A percentile compares a stretch with the other conserved stretches of the same genome.
These are phyloP conservation scores for Leucania comma DNA, from an alignment of 2,888 invertebrate genomes.

Conservation along the genomic window DNA sequence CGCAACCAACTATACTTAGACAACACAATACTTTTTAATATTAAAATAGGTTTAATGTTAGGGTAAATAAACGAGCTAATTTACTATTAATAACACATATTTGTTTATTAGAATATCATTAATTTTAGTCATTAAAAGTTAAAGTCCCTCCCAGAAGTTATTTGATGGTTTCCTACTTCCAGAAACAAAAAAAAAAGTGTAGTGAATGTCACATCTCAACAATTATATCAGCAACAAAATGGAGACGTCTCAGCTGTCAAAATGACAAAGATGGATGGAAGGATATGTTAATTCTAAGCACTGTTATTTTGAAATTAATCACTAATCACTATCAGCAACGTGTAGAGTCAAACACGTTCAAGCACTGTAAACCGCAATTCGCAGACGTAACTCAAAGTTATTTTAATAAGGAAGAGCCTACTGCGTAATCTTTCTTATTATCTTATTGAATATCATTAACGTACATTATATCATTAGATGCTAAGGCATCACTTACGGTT, in stretches of 20 bases:
- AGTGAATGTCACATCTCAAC: neutral
- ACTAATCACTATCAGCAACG: conserved; percentile 23
- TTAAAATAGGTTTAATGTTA: no score
- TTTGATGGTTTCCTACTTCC: no score
- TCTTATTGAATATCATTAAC: conserved; percentile 49
- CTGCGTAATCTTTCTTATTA: conserved; percentile 37
- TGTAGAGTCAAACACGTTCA: conserved; percentile 42
- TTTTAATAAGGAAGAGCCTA: conserved; percentile 58
- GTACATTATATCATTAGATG: conserved; percentile 36
- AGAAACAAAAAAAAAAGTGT: no score
- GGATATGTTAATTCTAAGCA: neutral
- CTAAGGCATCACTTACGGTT: conserved; percentile 22
- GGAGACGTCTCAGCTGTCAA: neutral
- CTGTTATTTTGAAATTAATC: conserved; percentile 7
- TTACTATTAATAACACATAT: no score
- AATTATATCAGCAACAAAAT: neutral
- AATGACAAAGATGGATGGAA: neutral
- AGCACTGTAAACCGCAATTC: conserved; percentile 59
- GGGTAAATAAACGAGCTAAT: no score
- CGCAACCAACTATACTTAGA: no score
- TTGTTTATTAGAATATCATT: no score
- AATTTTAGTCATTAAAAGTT: no score
- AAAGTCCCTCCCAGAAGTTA: no score
- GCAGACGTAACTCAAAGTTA: conserved; percentile 49
- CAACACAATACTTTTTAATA: no score